These are phyloP conservation scores for Plutomurus gul DNA, from an alignment of 1,140 invertebrate species.

Conservation along the genomic window DNA sequence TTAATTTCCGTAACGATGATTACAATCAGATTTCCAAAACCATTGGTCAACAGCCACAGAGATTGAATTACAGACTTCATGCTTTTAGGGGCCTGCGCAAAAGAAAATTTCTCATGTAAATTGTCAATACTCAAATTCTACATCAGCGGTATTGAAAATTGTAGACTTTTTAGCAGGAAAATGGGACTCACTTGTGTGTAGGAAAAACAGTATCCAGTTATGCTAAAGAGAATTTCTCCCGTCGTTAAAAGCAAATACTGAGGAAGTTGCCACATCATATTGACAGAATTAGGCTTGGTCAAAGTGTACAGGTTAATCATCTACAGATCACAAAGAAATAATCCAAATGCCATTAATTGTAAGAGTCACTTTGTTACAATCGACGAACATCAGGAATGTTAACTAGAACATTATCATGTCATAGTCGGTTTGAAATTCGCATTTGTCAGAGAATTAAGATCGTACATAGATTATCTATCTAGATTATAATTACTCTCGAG, in stretches of 20 bases:
- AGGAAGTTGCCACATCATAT: slow-evolving; percentile 47
- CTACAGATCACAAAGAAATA: background rate
- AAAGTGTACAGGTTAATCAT: background rate
- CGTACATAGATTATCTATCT: no score
- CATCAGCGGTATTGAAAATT: background rate
- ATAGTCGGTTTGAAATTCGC: no score
- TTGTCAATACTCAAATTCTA: slow-evolving; percentile 56
- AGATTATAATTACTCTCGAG: no score
- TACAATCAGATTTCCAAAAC: slow-evolving; percentile 87
- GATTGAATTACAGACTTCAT: slow-evolving; percentile 93
- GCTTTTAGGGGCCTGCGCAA: slow-evolving; percentile 73
- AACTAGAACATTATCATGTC: no score
- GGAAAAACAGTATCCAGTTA: slow-evolving; percentile 68
- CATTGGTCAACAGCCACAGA: slow-evolving; percentile 83
- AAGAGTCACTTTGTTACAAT: no score
- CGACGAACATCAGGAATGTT: no score
- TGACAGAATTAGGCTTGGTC: slow-evolving; percentile 40
- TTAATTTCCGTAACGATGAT: slow-evolving; percentile 77
- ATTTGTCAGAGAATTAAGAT: no score
- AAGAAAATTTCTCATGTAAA: slow-evolving; percentile 56
- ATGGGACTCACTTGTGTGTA: background rate
- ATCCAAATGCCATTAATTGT: background rate
- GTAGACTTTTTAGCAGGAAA: background rate
- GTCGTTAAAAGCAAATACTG: slow-evolving; percentile 63
- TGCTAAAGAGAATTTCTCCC: slow-evolving; percentile 70